Evolutionary conservation across 2,797 vertebrate genomes (phyloP).

Genomic region (Phylloscopus collybita): DNA sequence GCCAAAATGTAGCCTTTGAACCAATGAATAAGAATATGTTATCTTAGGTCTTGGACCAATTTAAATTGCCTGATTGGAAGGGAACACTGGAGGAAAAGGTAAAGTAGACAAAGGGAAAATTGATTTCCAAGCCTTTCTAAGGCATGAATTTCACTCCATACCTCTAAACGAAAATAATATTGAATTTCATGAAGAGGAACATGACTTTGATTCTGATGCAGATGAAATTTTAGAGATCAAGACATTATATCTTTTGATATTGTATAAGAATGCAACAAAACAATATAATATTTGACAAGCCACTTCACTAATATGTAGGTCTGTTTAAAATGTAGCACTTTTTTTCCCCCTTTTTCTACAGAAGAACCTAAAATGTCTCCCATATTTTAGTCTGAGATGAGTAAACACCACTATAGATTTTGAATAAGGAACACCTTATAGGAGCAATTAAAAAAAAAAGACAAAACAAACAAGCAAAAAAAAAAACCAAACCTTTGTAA

Average conservation of each 20-base stretch:
- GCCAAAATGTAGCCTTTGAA: background rate
- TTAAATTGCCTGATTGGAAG: background rate
- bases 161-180: background rate
- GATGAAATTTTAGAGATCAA: background rate
- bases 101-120: background rate
- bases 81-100: background rate
- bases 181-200: background rate
- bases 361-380: background rate
- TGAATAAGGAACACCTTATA: background rate
- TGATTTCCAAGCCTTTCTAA: background rate
- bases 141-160: background rate
- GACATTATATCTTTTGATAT: background rate
- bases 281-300: background rate
- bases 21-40: background rate
- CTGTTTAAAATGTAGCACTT: background rate
- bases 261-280: background rate
- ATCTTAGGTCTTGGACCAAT: background rate
- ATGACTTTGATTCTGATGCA: background rate
- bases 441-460: background rate
- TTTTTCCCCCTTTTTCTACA: background rate
- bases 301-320: background rate
- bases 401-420: background rate
- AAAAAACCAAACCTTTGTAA: background rate
- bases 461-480: too few relatives aligned
- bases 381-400: background rate